Evolutionary conservation across 1,140 invertebrate genomes (phyloP), one percentile per base, ranked within the genome.

Genomic region (Drosophila mayri): DNA sequence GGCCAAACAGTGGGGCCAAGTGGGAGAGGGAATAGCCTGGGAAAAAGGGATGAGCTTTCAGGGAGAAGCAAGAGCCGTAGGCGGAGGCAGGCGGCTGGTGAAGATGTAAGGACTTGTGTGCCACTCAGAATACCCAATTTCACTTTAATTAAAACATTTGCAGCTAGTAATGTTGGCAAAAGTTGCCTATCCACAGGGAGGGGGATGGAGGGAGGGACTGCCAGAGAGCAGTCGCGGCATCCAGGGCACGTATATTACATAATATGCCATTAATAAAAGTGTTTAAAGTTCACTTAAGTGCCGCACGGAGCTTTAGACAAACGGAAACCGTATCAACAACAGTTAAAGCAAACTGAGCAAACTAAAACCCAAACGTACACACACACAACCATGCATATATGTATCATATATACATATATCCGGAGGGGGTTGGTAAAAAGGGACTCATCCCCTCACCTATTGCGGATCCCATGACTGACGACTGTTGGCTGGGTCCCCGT

Each of bases 211-310:
- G 10, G 32, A 35, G 30, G 30, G 30, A 32, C 10, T 32, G 9
- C 10, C 10, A 11, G 10, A 44, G 28, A n/a, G 58, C 18, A 43
- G 54, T 30, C 43, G 70, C 11, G 55, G 35, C 22, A 38, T 44
- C 37, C 63, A 40, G 61, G 79, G 83, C 77, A 88, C 84, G 84
- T 84, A 88, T 88, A 88, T 88, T 88, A 88, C 85, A 88, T 88
- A 88, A 85, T 81, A 85, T 90, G 90, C 90, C 86, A 91, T 92
- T 91, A 91, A 92, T 91, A 91, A 92, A 92, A 91, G 90, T 92
- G 90, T 92, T 92, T 92, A 92, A 92, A 92, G 90, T 92, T 92
- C 90, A 92, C 90, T 92, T 92, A 92, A 91, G 86, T 87, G 90
- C 86, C 85, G 85, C 85, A 90, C 80, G 66, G 85, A 88, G 85